These are phyloP conservation scores for Trachelus troglodyta DNA, from an alignment of 2,888 invertebrate genomes.

Conservation along the genomic window DNA sequence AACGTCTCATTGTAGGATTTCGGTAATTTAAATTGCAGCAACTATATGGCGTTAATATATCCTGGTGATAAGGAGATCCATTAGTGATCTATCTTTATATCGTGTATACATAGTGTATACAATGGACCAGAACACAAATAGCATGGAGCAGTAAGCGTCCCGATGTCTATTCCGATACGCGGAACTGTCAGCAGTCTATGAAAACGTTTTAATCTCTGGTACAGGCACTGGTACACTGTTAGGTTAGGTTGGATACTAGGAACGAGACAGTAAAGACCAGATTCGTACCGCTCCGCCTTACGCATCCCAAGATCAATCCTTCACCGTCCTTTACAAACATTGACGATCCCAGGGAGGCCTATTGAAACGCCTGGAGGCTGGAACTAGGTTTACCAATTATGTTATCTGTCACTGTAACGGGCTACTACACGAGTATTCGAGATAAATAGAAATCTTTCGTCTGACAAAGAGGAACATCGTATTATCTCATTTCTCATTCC, in stretches of 20 bases:
- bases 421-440: slow-evolving; percentile 6
- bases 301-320: slow-evolving; percentile 1
- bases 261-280: slow-evolving; percentile 3
- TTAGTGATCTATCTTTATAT: not conserved
- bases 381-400: slow-evolving; percentile 5
- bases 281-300: not conserved
- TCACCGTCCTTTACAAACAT: not conserved
- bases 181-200: not conserved
- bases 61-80: not conserved
- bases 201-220: slow-evolving; percentile 2
- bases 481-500: slow-evolving; percentile 5
- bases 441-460: slow-evolving; percentile 6
- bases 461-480: not conserved
- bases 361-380: slow-evolving; percentile 2
- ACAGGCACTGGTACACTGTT: not conserved
- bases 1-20: not conserved
- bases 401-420: slow-evolving; percentile 13
- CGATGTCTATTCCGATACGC: not conserved
- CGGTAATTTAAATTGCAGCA: not conserved
- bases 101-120: not conserved
- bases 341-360: not conserved
- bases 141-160: not conserved
- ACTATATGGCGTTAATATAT: not conserved
- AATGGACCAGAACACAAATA: not conserved
- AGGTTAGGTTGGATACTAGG: not conserved